These are phyloP conservation scores for Aquatica leii DNA, from an alignment of 2,888 invertebrate species.

Conservation along the genomic window DNA sequence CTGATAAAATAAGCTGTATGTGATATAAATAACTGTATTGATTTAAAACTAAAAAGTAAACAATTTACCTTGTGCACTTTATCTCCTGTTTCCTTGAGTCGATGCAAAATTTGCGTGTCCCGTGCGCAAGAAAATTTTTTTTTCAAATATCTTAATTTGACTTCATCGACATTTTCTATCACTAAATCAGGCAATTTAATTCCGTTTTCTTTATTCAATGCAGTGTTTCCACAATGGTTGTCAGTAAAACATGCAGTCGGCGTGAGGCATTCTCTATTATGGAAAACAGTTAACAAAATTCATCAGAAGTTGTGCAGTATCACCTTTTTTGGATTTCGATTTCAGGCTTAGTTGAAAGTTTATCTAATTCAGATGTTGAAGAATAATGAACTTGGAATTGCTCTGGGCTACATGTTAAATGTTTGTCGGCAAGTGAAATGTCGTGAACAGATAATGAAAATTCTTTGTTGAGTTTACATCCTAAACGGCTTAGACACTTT, in stretches of 20 bases:
- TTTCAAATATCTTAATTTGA: neutral
- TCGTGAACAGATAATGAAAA: conserved; percentile 34
- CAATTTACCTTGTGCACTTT: conserved; percentile 71
- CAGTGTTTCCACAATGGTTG: too few species aligned
- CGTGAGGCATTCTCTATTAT: neutral
- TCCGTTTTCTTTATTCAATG: too few species aligned
- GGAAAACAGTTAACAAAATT: neutral
- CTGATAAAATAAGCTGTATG: too few species aligned
- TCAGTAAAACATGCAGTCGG: neutral
- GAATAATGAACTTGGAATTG: conserved; percentile 24
- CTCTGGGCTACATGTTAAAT: neutral
- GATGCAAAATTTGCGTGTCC: conserved; percentile 59
- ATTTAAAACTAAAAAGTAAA: too few species aligned
- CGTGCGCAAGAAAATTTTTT: conserved; percentile 3
- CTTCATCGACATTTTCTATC: conserved; percentile 28
- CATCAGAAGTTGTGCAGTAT: too few species aligned
- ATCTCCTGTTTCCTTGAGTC: conserved; percentile 66
- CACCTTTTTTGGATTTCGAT: neutral
- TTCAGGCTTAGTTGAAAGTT: neutral
- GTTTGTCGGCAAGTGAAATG: conserved; percentile 24
- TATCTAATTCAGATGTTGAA: conserved; percentile 35
- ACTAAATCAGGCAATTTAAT: conserved; percentile 20
- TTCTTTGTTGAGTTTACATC: conserved; percentile 36
- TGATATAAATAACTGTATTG: too few species aligned
- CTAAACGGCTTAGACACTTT: conserved; percentile 22